phyloP scores from a whole-genome alignment of 2,888 invertebrate genomes.

The Nemapogon koenigi region DNA sequence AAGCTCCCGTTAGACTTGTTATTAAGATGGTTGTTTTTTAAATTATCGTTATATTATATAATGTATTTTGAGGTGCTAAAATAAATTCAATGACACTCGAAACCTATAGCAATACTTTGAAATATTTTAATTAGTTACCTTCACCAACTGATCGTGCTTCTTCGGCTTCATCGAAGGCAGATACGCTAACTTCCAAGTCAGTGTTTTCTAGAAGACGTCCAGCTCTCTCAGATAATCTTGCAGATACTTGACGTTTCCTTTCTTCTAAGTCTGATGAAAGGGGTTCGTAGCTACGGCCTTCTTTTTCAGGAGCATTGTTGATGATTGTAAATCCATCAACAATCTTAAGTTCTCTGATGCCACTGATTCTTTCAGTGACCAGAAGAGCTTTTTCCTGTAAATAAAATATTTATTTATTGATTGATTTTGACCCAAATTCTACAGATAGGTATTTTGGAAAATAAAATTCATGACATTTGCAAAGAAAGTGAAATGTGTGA shows the following conservation, averaged over 20 bases:
- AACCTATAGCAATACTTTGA: too few relatives aligned
- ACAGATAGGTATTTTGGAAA: too few relatives aligned
- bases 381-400: slow-evolving; percentile 48
- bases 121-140: slow-evolving; percentile 11
- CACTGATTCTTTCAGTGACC: slow-evolving; percentile 37
- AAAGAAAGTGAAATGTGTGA: too few relatives aligned
- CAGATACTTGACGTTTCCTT: slow-evolving; percentile 37
- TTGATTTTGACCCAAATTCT: too few relatives aligned
- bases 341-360: slow-evolving; percentile 37
- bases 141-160: slow-evolving; percentile 18
- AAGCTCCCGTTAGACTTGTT: too few relatives aligned
- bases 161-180: slow-evolving; percentile 30
- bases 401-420: too few relatives aligned
- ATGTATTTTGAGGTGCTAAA: too few relatives aligned
- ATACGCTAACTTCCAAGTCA: slow-evolving; percentile 43
- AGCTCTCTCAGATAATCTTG: slow-evolving; percentile 40
- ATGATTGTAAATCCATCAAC: slow-evolving; percentile 41
- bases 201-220: slow-evolving; percentile 36
- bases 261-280: slow-evolving; percentile 34
- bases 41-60: too few relatives aligned
- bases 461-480: too few relatives aligned
- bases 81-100: too few relatives aligned
- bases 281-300: slow-evolving; percentile 37
- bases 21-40: too few relatives aligned
- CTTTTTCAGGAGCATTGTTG: slow-evolving; percentile 35